A percentile compares a stretch with the other conserved stretches of the same genome.
Evolutionary conservation across 35 echinoderm and acorn worm species (phyloP).

Genomic region (Lytechinus variegatus): DNA sequence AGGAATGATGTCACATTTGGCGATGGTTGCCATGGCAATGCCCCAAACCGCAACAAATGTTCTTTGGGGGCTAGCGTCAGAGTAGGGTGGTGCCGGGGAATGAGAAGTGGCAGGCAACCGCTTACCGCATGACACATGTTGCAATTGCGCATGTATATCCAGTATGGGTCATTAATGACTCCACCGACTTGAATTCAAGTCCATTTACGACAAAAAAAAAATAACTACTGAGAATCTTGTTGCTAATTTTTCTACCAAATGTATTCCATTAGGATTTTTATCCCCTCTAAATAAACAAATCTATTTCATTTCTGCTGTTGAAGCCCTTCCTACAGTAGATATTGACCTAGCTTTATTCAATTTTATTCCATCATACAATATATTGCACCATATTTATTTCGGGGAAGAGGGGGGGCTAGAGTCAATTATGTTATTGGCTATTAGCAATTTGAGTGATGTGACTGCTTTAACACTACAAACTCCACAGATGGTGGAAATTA

Average conservation of each 20-base stretch:
- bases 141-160: not conserved
- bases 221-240: not conserved
- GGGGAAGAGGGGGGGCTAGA: too few relatives aligned
- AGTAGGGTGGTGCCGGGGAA: not conserved
- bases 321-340: not conserved
- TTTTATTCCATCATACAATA: too few relatives aligned
- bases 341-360: not conserved
- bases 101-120: not conserved
- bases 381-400: too few relatives aligned
- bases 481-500: too few relatives aligned
- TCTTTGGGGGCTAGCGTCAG: not conserved
- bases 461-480: too few relatives aligned
- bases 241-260: not conserved
- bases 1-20: constrained; percentile 11
- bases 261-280: not conserved
- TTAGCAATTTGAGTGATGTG: too few relatives aligned
- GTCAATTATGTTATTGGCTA: too few relatives aligned
- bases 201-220: not conserved
- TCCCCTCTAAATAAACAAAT: not conserved
- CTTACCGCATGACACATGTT: constrained; percentile 9
- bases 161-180: not conserved
- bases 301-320: not conserved
- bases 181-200: not conserved
- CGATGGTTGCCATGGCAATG: not conserved
- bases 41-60: not conserved